Conservation (phyloP, 2,888 invertebrate species). For the Meta bourneti region DNA sequence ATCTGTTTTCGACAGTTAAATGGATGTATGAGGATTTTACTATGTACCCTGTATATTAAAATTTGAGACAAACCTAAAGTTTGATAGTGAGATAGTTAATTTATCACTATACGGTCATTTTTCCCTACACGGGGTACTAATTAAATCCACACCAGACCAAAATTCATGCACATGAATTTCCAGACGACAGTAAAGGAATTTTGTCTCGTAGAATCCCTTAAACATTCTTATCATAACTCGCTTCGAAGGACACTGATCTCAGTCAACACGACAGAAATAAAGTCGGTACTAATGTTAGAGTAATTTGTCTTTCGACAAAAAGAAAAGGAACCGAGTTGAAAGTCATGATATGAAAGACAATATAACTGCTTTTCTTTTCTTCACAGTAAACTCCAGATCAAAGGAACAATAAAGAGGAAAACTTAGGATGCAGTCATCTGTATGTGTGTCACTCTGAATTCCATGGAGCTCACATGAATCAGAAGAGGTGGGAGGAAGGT, state of each 20-base stretch:
- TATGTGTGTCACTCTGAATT: conserved; percentile 66
- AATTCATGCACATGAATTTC: too few relatives aligned
- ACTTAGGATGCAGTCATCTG: not conserved
- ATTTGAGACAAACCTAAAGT: too few relatives aligned
- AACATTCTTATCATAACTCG: too few relatives aligned
- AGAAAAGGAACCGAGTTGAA: not conserved
- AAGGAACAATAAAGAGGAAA: not conserved
- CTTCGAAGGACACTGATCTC: not conserved
- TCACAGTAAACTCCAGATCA: not conserved
- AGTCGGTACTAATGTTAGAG: not conserved
- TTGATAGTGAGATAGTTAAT: too few relatives aligned
- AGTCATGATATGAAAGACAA: not conserved
- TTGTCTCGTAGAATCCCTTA: too few relatives aligned
- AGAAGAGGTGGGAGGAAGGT: conserved; percentile 66
- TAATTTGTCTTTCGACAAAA: not conserved
- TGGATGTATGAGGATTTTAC: too few relatives aligned
- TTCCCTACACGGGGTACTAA: too few relatives aligned
- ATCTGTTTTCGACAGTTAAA: too few relatives aligned
- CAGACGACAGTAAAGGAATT: too few relatives aligned
- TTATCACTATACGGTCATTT: too few relatives aligned
- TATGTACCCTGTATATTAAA: too few relatives aligned
- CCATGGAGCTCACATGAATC: conserved; percentile 49
- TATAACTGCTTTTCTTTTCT: not conserved
- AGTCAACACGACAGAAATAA: not conserved
- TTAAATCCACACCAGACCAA: too few relatives aligned